Evolutionary conservation across 2,797 vertebrate genomes (phyloP).

Genomic region (Antennarius maculatus): DNA sequence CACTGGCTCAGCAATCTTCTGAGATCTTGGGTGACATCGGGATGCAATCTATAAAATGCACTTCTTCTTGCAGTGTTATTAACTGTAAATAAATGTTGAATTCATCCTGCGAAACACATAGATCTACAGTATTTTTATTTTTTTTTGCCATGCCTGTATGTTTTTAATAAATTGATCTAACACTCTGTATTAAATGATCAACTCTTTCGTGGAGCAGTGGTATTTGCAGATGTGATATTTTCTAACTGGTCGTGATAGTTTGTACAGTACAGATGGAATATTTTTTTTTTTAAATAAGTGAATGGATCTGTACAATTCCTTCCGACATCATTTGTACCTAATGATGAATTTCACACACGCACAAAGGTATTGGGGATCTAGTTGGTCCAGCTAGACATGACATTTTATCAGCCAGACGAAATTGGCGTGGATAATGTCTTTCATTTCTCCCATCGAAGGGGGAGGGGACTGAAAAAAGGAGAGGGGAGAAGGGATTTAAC

Average conservation of each 20-base stretch:
- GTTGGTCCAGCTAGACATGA: conserved; percentile 23
- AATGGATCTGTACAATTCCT: background rate
- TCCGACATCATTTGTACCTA: too few relatives aligned
- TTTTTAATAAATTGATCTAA: background rate
- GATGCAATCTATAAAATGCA: conserved; percentile 42
- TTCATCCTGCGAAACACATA: conserved; percentile 36
- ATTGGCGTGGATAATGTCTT: conserved; percentile 84
- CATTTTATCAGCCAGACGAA: conserved; percentile 66
- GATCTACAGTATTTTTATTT: too few relatives aligned
- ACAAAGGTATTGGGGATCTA: fast-evolving
- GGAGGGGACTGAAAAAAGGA: conserved; percentile 86
- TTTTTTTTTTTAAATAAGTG: background rate
- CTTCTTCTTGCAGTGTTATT: conserved; percentile 51
- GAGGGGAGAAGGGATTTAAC: conserved; percentile 86
- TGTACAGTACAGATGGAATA: conserved; percentile 23
- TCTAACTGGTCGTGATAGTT: background rate
- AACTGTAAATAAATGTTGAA: conserved; percentile 69
- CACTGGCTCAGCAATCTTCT: conserved; percentile 35
- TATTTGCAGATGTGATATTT: background rate
- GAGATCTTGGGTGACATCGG: conserved; percentile 46
- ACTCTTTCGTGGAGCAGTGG: background rate
- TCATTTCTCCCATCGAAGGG: conserved; percentile 85
- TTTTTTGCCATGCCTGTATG: background rate
- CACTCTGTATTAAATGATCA: background rate
- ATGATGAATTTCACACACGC: background rate